Conservation (phyloP, 1,140 invertebrate species). For the Drosophila prosaltans region DNA sequence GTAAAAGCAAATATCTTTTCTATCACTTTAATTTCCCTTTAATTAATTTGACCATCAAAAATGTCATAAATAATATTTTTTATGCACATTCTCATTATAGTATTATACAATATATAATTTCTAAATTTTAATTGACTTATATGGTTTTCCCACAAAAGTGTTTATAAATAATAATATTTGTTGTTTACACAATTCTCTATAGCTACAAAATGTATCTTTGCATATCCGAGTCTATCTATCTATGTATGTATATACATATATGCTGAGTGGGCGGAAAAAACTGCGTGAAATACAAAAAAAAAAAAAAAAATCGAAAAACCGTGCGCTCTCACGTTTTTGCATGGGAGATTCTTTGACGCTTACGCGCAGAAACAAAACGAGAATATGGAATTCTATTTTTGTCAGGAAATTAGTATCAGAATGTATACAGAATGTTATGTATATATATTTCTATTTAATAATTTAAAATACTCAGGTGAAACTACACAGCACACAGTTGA, state of each 20-base stretch:
- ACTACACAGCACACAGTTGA: constrained; percentile 9
- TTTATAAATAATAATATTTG: constrained; percentile 62
- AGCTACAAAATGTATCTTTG: constrained; percentile 10
- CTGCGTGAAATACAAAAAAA: constrained; percentile 40
- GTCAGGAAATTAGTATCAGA: constrained; percentile 17
- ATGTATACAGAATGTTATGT: background rate
- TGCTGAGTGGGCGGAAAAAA: constrained; percentile 29
- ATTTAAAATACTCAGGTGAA: background rate
- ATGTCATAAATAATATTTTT: constrained; percentile 19
- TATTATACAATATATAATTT: constrained; percentile 37
- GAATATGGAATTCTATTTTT: constrained; percentile 76
- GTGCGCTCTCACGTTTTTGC: constrained; percentile 74
- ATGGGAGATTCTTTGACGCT: constrained; percentile 65
- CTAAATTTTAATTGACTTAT: constrained; percentile 47
- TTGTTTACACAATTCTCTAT: constrained; percentile 57
- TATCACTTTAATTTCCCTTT: constrained; percentile 9
- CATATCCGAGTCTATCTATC: background rate
- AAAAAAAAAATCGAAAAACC: constrained; percentile 49
- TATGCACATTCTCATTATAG: constrained; percentile 15
- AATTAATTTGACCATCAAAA: constrained; percentile 36
- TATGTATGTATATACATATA: constrained; percentile 14
- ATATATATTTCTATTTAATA: background rate
- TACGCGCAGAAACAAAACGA: constrained; percentile 57
- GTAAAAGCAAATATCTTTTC: background rate
- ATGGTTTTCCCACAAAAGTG: constrained; percentile 30